A percentile compares a stretch with the other conserved stretches of the same genome.
Evolutionary conservation across 1,140 invertebrate species (phyloP).

Genomic region (Amphibalanus amphitrite): DNA sequence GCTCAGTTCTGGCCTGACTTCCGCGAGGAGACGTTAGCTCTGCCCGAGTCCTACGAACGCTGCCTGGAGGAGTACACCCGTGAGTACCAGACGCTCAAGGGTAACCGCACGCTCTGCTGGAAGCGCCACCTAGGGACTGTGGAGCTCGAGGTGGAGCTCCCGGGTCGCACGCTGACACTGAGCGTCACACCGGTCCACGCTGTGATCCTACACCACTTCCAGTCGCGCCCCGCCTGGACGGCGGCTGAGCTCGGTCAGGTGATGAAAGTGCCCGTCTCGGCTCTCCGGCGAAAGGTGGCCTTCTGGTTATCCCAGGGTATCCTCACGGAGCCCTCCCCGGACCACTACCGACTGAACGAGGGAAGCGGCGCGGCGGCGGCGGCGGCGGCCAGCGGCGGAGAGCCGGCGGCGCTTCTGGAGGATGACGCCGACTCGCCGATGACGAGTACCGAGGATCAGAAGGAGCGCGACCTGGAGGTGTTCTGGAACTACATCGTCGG

Average conservation of each 20-base stretch:
- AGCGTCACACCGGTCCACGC: slow-evolving; percentile 83
- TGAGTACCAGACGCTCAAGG: slow-evolving; percentile 77
- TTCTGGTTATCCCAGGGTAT: slow-evolving; percentile 77
- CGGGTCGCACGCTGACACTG: slow-evolving; percentile 57
- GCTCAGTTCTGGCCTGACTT: slow-evolving; percentile 98
- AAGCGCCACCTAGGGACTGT: slow-evolving; percentile 82
- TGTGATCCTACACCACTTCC: slow-evolving; percentile 85
- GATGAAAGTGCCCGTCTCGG: slow-evolving; percentile 65
- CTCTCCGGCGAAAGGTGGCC: slow-evolving; percentile 61
- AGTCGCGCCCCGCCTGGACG: slow-evolving; percentile 51
- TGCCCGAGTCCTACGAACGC: slow-evolving; percentile 60
- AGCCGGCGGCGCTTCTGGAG: slow-evolving; percentile 49
- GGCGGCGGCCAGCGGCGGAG: slow-evolving; percentile 24
- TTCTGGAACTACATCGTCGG: slow-evolving; percentile 95
- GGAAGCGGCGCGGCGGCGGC: slow-evolving; percentile 12
- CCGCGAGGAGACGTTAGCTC: slow-evolving; percentile 77
- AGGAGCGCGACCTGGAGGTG: slow-evolving; percentile 81
- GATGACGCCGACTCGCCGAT: slow-evolving; percentile 83
- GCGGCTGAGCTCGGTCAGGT: slow-evolving; percentile 52
- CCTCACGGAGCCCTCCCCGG: slow-evolving; percentile 50
- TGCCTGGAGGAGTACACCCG: slow-evolving; percentile 76
- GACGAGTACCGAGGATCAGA: slow-evolving; percentile 78
- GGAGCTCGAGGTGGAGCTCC: slow-evolving; percentile 77
- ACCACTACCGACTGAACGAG: slow-evolving; percentile 61
- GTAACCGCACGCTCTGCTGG: slow-evolving; percentile 81